Base-by-base conservation (phyloP, 2,113 vertebrate genomes). In the Bombycilla garrulus region DNA sequence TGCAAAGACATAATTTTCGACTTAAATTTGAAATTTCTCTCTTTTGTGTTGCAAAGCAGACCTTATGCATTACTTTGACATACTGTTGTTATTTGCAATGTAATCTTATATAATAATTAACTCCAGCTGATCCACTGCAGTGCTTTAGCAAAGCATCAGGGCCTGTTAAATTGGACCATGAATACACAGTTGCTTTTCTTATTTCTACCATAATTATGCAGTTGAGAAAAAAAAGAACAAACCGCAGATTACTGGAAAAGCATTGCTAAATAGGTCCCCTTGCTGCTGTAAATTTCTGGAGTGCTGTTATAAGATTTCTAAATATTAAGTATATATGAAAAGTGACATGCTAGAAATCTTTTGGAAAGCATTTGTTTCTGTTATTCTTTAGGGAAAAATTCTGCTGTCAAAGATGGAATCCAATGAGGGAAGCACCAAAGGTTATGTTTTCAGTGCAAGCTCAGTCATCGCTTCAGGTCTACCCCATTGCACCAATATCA, bases 51-150 rank as follows among this genome's bases (percentile, higher is more conserved):
- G 56, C 80, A 74, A 93, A 67, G 64, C 84, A 96, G 70, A 91
- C 82, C 74, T 95, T 93, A 88, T 83, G 62, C 92, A 88, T 97
- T 97, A 85, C 72, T 98, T 97, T 97, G 95, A 97, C 82, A 54
- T 97, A 96, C 67, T 97, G 89, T 93, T 97, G 96, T 96, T 97
- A 97, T 93, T 97, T 97, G 92, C 92, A 91, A 44, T 96, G 76
- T 98, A 98, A 97, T 97, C 94, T 93, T 94, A 85, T 95, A 95
- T 95, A 97, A 97, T 97, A 98, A 98, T 98, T 98, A 98, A 97
- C 95, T 98, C 93, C 94, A 97, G 81, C 66, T 96, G 97, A 97
- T 98, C 91, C 95, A 95, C 96, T 96, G 95, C 92, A 95, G 96
- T 96, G 91, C 94, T 97, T 97, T 96, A 97, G 94, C 65, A 91